A percentile compares a stretch with the other conserved stretches of the same genome.
Evolutionary conservation across 2,797 vertebrate genomes (phyloP).

Genomic region (Gymnopithys bicolor): DNA sequence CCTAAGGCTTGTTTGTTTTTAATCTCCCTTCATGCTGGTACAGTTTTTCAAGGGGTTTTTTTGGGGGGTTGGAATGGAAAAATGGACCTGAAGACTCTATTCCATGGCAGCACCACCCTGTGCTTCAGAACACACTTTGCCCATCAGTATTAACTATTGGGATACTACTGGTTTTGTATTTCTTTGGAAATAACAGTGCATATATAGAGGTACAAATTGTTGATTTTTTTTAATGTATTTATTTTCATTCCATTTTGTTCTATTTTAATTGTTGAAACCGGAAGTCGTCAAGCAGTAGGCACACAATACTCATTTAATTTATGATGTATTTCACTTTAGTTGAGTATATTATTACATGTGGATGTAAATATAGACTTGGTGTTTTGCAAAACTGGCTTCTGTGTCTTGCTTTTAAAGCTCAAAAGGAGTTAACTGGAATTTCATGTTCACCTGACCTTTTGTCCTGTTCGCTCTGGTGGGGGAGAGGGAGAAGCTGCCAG

Average conservation of each 20-base stretch:
- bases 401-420: constrained; percentile 64
- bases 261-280: constrained; percentile 80
- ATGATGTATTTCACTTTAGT: constrained; percentile 83
- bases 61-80: constrained; percentile 21
- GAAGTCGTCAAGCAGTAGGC: constrained; percentile 78
- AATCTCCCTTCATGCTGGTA: constrained; percentile 62
- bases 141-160: constrained; percentile 83
- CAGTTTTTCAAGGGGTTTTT: constrained; percentile 56
- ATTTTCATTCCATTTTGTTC: constrained; percentile 83
- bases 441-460: not conserved
- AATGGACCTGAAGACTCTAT: constrained; percentile 16
- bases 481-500: not conserved
- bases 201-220: constrained; percentile 80
- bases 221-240: constrained; percentile 78
- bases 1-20: constrained; percentile 43
- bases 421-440: not conserved
- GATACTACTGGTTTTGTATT: constrained; percentile 78
- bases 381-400: constrained; percentile 78
- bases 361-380: constrained; percentile 85
- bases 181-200: constrained; percentile 74
- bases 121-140: constrained; percentile 66
- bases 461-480: rapidly evolving
- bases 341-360: constrained; percentile 81
- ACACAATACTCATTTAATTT: constrained; percentile 82
- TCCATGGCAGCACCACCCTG: constrained; percentile 52